Evolutionary conservation across 2,113 vertebrate genomes (phyloP).

Genomic region (Clarias gariepinus): DNA sequence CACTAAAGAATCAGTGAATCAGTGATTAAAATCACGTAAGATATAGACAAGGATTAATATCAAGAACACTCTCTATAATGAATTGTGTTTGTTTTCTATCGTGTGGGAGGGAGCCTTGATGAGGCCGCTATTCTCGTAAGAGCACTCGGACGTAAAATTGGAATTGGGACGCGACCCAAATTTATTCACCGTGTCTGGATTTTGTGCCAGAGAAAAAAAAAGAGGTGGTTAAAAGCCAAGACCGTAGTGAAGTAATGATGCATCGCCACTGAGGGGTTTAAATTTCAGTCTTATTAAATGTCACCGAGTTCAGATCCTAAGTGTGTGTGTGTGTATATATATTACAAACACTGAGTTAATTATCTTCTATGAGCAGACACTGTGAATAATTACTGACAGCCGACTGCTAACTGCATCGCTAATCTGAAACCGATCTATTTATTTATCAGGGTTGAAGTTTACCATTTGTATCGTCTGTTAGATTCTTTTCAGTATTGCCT

Average conservation of each 20-base stretch:
- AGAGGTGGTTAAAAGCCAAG: not conserved
- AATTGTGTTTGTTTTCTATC: not conserved
- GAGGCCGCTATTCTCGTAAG: not conserved
- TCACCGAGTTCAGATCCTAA: not conserved
- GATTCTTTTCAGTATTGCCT: not conserved
- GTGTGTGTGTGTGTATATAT: constrained; percentile 9
- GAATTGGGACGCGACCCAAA: not conserved
- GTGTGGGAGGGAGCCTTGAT: not conserved
- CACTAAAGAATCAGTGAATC: not conserved
- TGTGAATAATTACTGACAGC: constrained; percentile 58
- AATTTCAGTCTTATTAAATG: constrained; percentile 7
- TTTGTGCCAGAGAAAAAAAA: not conserved
- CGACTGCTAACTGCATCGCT: not conserved
- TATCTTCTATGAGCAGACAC: constrained; percentile 51
- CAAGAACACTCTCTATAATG: not conserved
- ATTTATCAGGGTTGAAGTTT: not conserved
- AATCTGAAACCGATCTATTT: not conserved
- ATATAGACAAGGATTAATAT: not conserved
- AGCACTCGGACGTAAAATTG: not conserved
- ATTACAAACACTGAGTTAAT: constrained; percentile 32
- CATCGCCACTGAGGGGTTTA: not conserved
- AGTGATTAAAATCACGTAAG: not conserved
- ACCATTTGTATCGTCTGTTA: not conserved
- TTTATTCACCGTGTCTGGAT: not conserved
- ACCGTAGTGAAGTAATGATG: not conserved